Evolutionary conservation across 2,888 invertebrate species (phyloP), one percentile per base, ranked within the genome.

Genomic region (Epistrophe eligans): DNA sequence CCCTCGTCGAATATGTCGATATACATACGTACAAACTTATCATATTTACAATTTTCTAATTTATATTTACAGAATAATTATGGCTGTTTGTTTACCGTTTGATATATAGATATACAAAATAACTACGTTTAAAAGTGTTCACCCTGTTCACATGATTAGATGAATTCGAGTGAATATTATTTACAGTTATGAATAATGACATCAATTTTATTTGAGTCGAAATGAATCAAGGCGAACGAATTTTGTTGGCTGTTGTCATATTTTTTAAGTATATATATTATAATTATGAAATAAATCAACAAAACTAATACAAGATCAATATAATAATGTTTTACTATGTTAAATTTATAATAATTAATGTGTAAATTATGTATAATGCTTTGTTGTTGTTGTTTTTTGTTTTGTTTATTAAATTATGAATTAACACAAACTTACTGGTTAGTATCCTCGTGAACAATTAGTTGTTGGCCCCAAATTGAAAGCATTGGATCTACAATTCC

Each of bases 401-500:
- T 72, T 72, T 73, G 58, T 81, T 76, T 81, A 66, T 57, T 62
- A 73, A 73, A 70, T 84, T 80, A 84, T 88, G 88, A 88, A 79
- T 79, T 73, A 77, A 57, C 67, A 74, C 66, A 82, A 93, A 97
- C 97, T 97, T 97, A 98, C 98, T 97, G 97, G 95, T 97, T 97
- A 93, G 97, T 97, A 95, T 98, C 98, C 96, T 98, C 98, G 96
- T 97, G 97, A 94, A 98, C 97, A 95, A 98, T 97, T 95, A 98
- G 97, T 96, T 98, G 98, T 95, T 98, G 98, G 95, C 98, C 98
- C 98, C 98, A 98, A 95, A 98, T 98, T 95, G 97, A 97, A 95
- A 98, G 97, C 97, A 98, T 98, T 95, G 98, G 98, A 96, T 98
- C 98, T 96, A 98, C 97, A 96, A 98, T 97, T 96, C 98, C 98